Percentiles rank a stretch among this genome's conserved stretches.
Evolutionary conservation across 2,113 vertebrate species (phyloP).

Genomic region (Tichodroma muraria): DNA sequence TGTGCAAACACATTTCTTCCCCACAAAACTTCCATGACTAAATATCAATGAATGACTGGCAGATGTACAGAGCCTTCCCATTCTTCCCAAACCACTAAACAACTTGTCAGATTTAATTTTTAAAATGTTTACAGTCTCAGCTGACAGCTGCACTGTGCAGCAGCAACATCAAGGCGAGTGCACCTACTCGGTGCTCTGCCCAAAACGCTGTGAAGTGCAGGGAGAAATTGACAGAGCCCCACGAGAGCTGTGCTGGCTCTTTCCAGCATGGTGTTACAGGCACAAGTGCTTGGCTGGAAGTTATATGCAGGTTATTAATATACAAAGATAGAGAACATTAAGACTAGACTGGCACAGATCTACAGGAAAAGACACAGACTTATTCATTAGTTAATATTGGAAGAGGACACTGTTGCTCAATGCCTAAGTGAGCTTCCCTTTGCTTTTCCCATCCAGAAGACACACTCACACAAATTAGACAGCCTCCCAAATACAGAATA

Average conservation of each 20-base stretch:
- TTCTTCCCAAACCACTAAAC: background rate
- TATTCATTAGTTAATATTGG: conserved; percentile 4
- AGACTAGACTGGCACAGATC: background rate
- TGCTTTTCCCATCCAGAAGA: background rate
- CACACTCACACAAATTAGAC: background rate
- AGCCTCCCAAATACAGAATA: background rate
- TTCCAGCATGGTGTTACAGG: background rate
- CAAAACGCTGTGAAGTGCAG: accelerated
- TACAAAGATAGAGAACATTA: background rate
- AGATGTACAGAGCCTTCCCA: background rate
- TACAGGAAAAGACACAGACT: conserved; percentile 1
- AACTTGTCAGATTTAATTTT: conserved; percentile 17
- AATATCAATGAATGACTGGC: background rate
- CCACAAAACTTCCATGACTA: background rate
- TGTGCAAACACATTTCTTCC: background rate
- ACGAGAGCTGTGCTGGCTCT: background rate
- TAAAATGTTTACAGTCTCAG: background rate
- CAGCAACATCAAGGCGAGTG: background rate
- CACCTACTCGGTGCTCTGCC: background rate
- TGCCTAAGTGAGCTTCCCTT: background rate
- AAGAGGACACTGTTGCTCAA: background rate
- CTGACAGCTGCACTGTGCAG: background rate
- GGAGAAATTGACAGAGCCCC: background rate
- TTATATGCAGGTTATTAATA: background rate
- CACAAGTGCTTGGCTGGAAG: background rate